Conservation (phyloP, 2,113 vertebrate species). For the Cyrtonyx montezumae region DNA sequence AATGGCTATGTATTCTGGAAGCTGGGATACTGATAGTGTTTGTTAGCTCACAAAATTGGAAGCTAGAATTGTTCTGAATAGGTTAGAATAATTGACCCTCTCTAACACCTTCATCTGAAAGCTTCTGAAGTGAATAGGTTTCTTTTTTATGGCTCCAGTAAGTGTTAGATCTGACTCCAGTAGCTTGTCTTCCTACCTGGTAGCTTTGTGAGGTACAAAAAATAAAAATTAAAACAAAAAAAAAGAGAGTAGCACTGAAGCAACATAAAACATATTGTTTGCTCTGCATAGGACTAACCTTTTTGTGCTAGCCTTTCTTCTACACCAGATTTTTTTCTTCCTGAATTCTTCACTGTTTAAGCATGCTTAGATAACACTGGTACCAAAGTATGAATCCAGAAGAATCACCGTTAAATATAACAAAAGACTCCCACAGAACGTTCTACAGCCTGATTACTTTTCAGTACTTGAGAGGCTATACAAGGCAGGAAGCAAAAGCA, state of each 20-base stretch:
- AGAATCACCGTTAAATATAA: not conserved
- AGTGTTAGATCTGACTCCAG: not conserved
- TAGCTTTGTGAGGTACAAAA: not conserved
- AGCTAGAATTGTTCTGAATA: not conserved
- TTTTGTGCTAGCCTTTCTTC: not conserved
- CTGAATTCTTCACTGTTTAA: not conserved
- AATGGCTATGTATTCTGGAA: not conserved
- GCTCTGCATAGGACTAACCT: not conserved
- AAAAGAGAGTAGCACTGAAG: not conserved
- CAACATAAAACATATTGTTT: not conserved
- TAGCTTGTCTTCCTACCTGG: not conserved
- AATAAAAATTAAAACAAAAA: not conserved
- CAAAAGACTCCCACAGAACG: not conserved
- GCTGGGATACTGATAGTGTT: not conserved
- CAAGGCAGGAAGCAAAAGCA: not conserved
- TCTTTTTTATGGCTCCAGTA: not conserved
- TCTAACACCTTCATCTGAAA: not conserved
- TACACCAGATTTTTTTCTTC: not conserved
- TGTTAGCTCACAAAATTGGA: not conserved
- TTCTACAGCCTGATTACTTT: not conserved
- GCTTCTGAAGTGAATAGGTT: not conserved
- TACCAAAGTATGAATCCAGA: not conserved
- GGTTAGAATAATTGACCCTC: not conserved
- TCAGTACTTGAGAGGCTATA: not conserved
- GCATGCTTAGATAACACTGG: rapidly evolving